phyloP scores from a whole-genome alignment of 2,797 vertebrate species.

The Sciaenops ocellatus region DNA sequence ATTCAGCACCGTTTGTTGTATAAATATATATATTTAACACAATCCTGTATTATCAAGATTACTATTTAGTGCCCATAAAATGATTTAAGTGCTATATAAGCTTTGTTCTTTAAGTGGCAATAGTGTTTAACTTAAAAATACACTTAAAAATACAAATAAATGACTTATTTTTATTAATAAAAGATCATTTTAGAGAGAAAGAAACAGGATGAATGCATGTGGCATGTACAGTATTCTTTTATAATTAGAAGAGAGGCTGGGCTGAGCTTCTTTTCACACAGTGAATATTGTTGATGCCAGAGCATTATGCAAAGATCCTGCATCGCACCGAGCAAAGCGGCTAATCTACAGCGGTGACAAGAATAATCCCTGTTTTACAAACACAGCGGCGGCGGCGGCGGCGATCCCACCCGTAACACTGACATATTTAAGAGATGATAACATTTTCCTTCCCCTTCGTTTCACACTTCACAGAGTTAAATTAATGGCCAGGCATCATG shows the following conservation, averaged over 20 bases:
- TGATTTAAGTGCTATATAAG: background rate
- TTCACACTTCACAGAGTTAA: slow-evolving; percentile 62
- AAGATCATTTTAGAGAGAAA: background rate
- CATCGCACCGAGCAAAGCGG: background rate
- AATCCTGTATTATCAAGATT: background rate
- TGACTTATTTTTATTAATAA: too few species aligned
- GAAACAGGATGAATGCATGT: too few species aligned
- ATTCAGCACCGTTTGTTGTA: background rate
- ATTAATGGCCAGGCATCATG: slow-evolving; percentile 63
- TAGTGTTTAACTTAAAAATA: background rate
- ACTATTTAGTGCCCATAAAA: background rate
- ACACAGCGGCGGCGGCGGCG: too few species aligned
- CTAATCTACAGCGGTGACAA: slow-evolving; percentile 39
- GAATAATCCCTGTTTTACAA: slow-evolving; percentile 45
- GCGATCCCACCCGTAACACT: slow-evolving; percentile 24
- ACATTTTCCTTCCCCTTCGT: slow-evolving; percentile 54
- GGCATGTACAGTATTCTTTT: background rate
- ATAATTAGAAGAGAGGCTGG: background rate
- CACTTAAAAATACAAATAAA: background rate
- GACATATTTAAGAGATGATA: slow-evolving; percentile 69
- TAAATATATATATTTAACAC: background rate
- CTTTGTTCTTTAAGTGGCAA: background rate
- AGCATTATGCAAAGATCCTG: background rate
- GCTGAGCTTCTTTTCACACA: background rate
- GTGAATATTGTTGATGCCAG: background rate